Conservation (phyloP, 2,113 vertebrate genomes). For the Mustela lutreola region DNA sequence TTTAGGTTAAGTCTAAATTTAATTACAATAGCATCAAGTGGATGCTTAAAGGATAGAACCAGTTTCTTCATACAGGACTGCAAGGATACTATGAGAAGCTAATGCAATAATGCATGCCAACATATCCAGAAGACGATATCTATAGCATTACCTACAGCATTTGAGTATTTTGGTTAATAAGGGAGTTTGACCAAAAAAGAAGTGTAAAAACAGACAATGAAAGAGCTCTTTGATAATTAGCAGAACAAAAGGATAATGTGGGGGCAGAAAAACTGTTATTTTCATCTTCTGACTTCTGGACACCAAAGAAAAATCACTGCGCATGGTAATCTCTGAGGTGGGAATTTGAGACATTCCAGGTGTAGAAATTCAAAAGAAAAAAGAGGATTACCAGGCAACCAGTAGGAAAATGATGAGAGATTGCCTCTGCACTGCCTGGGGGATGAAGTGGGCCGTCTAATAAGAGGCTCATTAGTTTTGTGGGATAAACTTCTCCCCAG, state of each 20-base stretch:
- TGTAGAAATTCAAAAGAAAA: background rate
- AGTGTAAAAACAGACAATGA: background rate
- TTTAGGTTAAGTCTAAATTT: conserved; percentile 44
- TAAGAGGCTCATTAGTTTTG: background rate
- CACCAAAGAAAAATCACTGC: background rate
- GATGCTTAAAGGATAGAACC: background rate
- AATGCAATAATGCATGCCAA: background rate
- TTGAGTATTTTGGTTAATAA: background rate
- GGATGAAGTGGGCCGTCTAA: background rate
- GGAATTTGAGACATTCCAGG: background rate
- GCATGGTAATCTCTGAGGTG: background rate
- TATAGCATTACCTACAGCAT: background rate
- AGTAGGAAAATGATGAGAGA: background rate
- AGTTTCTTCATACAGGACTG: background rate
- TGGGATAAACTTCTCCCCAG: background rate
- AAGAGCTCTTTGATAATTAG: conserved; percentile 11
- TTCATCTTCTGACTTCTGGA: background rate
- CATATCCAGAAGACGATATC: background rate
- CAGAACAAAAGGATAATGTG: background rate
- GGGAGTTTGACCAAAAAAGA: background rate
- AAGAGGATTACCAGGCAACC: background rate
- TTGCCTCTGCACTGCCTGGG: background rate
- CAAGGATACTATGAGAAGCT: background rate
- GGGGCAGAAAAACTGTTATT: background rate
- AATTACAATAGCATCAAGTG: background rate